A percentile compares a stretch with the other conserved stretches of the same genome.
These are phyloP conservation scores for Tanypteryx hageni DNA, from an alignment of 2,888 invertebrate genomes.

Conservation along the genomic window DNA sequence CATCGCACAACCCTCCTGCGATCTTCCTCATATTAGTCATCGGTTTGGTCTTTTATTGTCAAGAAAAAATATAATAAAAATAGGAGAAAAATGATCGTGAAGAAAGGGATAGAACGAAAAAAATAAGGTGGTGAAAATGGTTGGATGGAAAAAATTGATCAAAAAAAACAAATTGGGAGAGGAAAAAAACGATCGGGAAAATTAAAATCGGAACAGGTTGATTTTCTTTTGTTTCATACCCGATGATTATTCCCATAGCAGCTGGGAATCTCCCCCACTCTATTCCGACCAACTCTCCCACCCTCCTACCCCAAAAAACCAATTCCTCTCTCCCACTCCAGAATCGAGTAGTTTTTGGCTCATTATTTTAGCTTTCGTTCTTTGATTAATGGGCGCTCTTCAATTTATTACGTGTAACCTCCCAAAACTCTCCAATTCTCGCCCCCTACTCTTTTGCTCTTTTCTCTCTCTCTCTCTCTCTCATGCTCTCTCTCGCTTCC, in stretches of 20 bases:
- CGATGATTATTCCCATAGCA: slow-evolving; percentile 22
- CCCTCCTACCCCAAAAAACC: background rate
- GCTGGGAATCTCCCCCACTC: background rate
- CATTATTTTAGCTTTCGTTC: slow-evolving; percentile 5
- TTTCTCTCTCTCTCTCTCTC: background rate
- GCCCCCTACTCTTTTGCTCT: background rate
- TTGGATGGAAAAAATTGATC: background rate
- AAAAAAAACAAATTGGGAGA: background rate
- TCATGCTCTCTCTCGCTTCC: background rate
- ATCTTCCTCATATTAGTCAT: slow-evolving; percentile 28
- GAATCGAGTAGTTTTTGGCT: slow-evolving; percentile 23
- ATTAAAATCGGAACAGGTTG: background rate
- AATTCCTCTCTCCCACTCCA: background rate
- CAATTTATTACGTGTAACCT: slow-evolving; percentile 1
- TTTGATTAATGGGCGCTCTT: slow-evolving; percentile 9
- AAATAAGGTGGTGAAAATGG: background rate
- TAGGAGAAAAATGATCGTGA: background rate
- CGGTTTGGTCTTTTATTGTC: background rate
- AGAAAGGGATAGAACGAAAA: background rate
- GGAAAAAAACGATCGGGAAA: background rate
- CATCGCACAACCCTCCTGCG: background rate
- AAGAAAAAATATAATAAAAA: background rate
- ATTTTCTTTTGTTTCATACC: slow-evolving; percentile 5
- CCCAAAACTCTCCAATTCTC: slow-evolving; percentile 25
- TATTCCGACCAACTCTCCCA: background rate